Conservation (phyloP, 2,888 invertebrate genomes). For the Podotricha telesiphe region DNA sequence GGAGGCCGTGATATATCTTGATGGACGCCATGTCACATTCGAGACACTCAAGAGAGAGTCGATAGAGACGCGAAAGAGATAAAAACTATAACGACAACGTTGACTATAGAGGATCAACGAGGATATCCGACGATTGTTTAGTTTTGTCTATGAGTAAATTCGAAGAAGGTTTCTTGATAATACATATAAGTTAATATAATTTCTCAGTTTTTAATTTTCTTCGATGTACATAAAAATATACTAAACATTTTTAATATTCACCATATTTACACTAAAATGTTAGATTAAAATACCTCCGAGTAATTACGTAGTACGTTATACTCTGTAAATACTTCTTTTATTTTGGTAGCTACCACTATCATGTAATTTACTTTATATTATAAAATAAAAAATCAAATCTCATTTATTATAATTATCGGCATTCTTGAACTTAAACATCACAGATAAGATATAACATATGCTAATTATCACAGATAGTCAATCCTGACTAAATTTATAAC, state of each 20-base stretch:
- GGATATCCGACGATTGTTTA: constrained; percentile 41
- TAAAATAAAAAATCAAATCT: too few species aligned
- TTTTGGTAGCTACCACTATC: too few species aligned
- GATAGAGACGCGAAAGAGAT: constrained; percentile 57
- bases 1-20: constrained; percentile 87
- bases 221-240: too few species aligned
- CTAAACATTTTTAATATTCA: too few species aligned
- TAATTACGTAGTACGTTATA: too few species aligned
- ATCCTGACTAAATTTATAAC: constrained; percentile 1
- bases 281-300: too few species aligned
- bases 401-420: neutral
- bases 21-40: constrained; percentile 92
- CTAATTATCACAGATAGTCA: neutral
- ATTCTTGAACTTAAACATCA: neutral
- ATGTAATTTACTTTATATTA: too few species aligned
- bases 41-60: constrained; percentile 66
- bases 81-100: constrained; percentile 47
- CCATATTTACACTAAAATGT: too few species aligned
- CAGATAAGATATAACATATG: too few species aligned
- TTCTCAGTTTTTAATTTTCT: too few species aligned
- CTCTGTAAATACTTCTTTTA: too few species aligned
- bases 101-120: constrained; percentile 41
- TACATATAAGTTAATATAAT: too few species aligned
- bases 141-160: constrained; percentile 38
- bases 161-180: neutral